These are phyloP conservation scores for Drosophila siamana DNA, from an alignment of 2,888 invertebrate species.

Conservation along the genomic window DNA sequence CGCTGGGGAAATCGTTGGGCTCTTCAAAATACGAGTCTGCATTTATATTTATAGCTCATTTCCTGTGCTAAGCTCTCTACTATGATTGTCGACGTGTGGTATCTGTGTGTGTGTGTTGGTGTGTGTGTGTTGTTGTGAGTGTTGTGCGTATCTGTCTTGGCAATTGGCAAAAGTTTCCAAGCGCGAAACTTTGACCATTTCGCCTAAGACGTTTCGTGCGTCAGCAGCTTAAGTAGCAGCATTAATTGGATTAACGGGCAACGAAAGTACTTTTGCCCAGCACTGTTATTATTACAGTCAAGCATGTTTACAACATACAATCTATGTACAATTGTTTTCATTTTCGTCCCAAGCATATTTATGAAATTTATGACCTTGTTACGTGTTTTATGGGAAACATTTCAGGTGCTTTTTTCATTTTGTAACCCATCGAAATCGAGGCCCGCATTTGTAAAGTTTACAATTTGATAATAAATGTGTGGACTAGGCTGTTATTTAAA, in stretches of 20 bases:
- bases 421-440: neutral
- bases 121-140: neutral
- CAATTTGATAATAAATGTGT: neutral
- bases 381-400: neutral
- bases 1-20: constrained; percentile 64
- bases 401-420: neutral
- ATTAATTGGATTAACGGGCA: constrained; percentile 46
- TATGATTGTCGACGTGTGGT: neutral
- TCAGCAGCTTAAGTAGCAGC: constrained; percentile 35
- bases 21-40: constrained; percentile 40
- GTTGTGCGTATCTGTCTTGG: constrained; percentile 19
- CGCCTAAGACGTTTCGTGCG: constrained; percentile 20
- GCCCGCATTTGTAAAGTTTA: neutral
- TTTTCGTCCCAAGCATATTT: neutral
- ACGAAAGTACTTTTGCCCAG: constrained; percentile 26
- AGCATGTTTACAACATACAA: constrained; percentile 13
- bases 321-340: neutral
- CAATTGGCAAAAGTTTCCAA: constrained; percentile 53
- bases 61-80: constrained; percentile 23
- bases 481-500: neutral
- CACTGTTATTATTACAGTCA: constrained; percentile 17
- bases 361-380: constrained; percentile 4
- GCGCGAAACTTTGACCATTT: constrained; percentile 56
- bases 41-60: constrained; percentile 65
- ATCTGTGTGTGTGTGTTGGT: neutral